Base-by-base conservation (phyloP, 1,140 invertebrate species). In the Caenorhabditis briggsae region DNA sequence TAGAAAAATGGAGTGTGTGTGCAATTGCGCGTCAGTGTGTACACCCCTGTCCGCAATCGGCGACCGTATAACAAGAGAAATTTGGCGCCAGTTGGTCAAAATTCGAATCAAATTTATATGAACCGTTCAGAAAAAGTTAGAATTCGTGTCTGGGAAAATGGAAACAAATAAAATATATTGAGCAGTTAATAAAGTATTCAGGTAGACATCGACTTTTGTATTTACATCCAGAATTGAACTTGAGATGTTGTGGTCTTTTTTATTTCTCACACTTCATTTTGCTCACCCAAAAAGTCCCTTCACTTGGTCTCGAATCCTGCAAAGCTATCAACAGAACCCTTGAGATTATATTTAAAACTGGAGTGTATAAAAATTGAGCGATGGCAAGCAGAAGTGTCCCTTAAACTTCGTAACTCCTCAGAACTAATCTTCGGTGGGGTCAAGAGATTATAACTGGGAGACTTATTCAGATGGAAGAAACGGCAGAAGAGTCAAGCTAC, bases 21-120 rank as follows among this genome's bases (percentile, higher is more conserved):
- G 58, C 82, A 83, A 83, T 83, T 83, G 82, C 43, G 58, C 53
- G 58, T 83, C 14, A 16, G 23, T 7, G 58, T 83, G 53, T 59
- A 83, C 82, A 14, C 12, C 16, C 6, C n/a, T 14, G 58, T 61
- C 58, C 53, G 53, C 82, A 58, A 59, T 43, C 5, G 18, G 11
- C 5, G 43, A 41, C 41, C 16, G 82, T 61, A 46, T 14, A 1
- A 12, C 8, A 5, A 58, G 11, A n/a, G n/a, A 58, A 83, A 43
- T 11, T 82, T 9, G 55, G 48, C 48, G 78, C 55, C 48, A 53
- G 12, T 82, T 5, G 6, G 8, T 16, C 9, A 6, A 16, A 33
- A 58, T 58, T 82, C 23, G 23, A 82, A 55, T 25, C 1, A 33
- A 33, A 33, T 33, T 3, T 33, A 33, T 33, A 33, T 82, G 11